Base-by-base conservation (phyloP, 1,140 invertebrate genomes). In the Whitmania pigra region DNA sequence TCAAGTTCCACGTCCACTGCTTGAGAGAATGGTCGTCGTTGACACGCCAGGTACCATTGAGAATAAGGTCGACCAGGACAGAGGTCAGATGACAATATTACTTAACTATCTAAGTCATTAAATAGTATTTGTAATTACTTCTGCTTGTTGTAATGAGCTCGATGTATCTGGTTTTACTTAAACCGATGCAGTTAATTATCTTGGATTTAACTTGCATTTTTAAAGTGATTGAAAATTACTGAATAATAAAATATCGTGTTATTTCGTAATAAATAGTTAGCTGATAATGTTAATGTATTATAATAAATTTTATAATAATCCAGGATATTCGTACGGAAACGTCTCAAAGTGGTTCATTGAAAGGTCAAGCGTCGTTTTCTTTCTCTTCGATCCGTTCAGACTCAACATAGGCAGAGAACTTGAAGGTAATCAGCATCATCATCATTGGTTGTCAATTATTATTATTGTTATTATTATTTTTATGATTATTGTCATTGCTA, bases 281-380 rank as follows among this genome's bases (percentile, higher is more conserved):
- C 25, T 57, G 25, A 57, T 25, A 25, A 25, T 57, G 15, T 31
- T 63, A 63, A 15, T 5, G 20, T 63, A 11, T 5, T 3, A 3
- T 49, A 1, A 49, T 49, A 1, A 49, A 7, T 3, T 15, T 49
- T 5, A 49, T 49, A 15, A 49, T 49, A 1, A 0, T 7, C 9
- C 15, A 63, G 86, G 92, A 53, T 95, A 95, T 80, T 91, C 92
- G 57, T 94, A 94, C 81, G 94, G 94, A 78, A 93, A 95, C 78
- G 93, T 92, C 29, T 93, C 92, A 78, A 92, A 95, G 81, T 97
- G 93, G 93, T 95, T 91, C 79, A 94, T 95, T 78, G 92, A 96
- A 80, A 86, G 93, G 73, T 92, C 92, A 17, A 93, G 95, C 81
- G 89, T 94, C 71, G 94, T 96, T 79, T 94, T 95, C 81, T 85